Percentiles rank a stretch among this genome's conserved stretches.
Conservation (phyloP, 2,888 invertebrate species). For the Latrodectus elegans region DNA sequence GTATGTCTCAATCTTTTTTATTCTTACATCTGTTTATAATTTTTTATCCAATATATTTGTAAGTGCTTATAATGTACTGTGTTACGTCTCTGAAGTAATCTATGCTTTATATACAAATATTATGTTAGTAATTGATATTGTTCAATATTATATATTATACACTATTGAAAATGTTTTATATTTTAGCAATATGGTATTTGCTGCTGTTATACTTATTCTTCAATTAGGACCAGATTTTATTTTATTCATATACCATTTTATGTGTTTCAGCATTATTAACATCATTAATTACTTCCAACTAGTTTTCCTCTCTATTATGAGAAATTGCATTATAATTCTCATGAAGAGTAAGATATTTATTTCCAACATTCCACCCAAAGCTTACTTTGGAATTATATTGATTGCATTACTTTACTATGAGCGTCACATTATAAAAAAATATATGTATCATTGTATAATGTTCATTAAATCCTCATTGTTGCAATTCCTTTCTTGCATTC, state of each 20-base stretch:
- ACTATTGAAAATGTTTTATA: background rate
- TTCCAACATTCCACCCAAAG: conserved; percentile 34
- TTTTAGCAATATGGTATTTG: conserved; percentile 30
- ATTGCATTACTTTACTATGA: conserved; percentile 14
- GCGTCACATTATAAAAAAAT: background rate
- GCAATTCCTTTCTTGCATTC: background rate
- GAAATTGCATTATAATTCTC: background rate
- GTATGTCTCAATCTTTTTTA: background rate
- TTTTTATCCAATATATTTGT: conserved; percentile 15
- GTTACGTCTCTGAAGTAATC: background rate
- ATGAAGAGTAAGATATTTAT: background rate
- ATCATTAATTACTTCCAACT: background rate
- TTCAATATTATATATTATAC: background rate
- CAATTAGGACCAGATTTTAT: conserved; percentile 47
- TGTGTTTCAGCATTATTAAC: background rate
- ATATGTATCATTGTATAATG: background rate
- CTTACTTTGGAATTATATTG: conserved; percentile 40
- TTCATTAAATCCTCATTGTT: too few species aligned
- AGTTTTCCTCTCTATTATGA: background rate
- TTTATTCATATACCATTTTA: conserved; percentile 18
- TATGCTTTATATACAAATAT: background rate
- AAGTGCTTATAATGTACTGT: background rate
- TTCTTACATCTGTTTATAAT: background rate
- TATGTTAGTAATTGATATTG: background rate
- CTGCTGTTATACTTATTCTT: conserved; percentile 43